These are phyloP conservation scores for Oscheius onirici DNA, from an alignment of 2,888 invertebrate species.

Conservation along the genomic window DNA sequence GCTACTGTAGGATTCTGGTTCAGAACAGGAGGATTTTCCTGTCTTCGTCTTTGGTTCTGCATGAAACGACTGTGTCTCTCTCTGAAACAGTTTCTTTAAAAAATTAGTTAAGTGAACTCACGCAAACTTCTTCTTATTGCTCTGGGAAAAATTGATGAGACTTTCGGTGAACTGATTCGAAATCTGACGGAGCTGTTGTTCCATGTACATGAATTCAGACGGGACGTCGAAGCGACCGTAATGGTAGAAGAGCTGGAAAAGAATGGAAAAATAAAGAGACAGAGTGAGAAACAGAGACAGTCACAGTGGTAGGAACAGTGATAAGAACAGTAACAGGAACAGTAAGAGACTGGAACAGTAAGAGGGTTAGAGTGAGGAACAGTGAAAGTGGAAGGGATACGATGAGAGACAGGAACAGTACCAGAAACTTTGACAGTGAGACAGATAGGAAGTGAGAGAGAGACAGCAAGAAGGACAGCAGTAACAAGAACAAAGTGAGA, in stretches of 20 bases:
- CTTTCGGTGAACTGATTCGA: slow-evolving; percentile 19
- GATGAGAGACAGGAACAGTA: too few species aligned
- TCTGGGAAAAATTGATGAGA: slow-evolving; percentile 12
- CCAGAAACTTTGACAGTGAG: too few species aligned
- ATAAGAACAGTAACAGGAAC: background rate
- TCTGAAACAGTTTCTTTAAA: slow-evolving; percentile 1
- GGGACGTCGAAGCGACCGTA: slow-evolving; percentile 22
- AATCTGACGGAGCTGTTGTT: slow-evolving; percentile 20
- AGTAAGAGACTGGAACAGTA: background rate
- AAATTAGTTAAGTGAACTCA: background rate
- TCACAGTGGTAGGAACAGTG: background rate
- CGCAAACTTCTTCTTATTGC: background rate
- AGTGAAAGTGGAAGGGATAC: too few species aligned
- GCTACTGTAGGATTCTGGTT: background rate
- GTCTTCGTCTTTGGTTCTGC: background rate
- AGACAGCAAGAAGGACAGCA: too few species aligned
- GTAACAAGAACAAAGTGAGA: too few species aligned
- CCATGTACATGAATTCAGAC: slow-evolving; percentile 14
- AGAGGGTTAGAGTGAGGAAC: background rate
- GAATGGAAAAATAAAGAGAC: too few species aligned
- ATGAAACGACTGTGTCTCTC: slow-evolving; percentile 1
- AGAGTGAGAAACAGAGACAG: too few species aligned
- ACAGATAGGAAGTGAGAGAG: too few species aligned
- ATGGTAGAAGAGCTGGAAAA: slow-evolving; percentile 15
- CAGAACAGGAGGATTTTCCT: too few species aligned